Percentiles rank a stretch among this genome's conserved stretches.
These are phyloP conservation scores for Drosophila simulans DNA, from an alignment of 1,140 invertebrate genomes.

Conservation along the genomic window DNA sequence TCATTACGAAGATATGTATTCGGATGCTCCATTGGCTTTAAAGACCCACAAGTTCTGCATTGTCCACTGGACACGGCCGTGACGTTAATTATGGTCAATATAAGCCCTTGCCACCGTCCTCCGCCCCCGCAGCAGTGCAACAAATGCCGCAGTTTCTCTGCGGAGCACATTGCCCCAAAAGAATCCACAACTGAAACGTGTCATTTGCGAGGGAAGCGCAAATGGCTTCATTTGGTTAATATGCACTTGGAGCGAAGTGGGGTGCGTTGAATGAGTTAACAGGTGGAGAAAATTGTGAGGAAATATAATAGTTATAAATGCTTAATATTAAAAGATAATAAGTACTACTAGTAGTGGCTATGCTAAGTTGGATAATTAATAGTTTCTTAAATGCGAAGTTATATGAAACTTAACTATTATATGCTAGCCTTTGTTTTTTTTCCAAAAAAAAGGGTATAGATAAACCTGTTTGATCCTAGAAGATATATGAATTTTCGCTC, in stretches of 20 bases:
- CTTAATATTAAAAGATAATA: too few relatives aligned
- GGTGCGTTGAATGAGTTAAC: constrained; percentile 16
- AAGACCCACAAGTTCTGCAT: constrained; percentile 23
- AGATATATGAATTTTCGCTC: constrained; percentile 9
- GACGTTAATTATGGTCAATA: constrained; percentile 72
- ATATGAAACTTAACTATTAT: too few relatives aligned
- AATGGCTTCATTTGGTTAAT: constrained; percentile 55
- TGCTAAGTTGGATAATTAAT: too few relatives aligned
- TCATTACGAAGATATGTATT: constrained; percentile 23
- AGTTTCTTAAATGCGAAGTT: too few relatives aligned
- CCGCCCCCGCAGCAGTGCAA: constrained; percentile 15
- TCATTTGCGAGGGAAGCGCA: constrained; percentile 60
- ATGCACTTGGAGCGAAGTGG: constrained; percentile 22
- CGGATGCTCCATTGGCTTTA: constrained; percentile 5
- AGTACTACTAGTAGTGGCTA: too few relatives aligned
- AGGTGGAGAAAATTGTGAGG: neutral
- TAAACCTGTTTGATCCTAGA: too few relatives aligned
- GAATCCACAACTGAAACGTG: constrained; percentile 64
- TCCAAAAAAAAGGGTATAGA: neutral
- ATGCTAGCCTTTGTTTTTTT: too few relatives aligned
- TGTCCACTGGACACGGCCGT: constrained; percentile 31
- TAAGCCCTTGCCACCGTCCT: constrained; percentile 3
- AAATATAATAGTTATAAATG: neutral
- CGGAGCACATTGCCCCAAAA: constrained; percentile 53
- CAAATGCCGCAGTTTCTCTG: constrained; percentile 26